Percentiles rank a stretch among this genome's conserved stretches.
Conservation (phyloP, 2,888 invertebrate species). For the Diaperis boleti region DNA sequence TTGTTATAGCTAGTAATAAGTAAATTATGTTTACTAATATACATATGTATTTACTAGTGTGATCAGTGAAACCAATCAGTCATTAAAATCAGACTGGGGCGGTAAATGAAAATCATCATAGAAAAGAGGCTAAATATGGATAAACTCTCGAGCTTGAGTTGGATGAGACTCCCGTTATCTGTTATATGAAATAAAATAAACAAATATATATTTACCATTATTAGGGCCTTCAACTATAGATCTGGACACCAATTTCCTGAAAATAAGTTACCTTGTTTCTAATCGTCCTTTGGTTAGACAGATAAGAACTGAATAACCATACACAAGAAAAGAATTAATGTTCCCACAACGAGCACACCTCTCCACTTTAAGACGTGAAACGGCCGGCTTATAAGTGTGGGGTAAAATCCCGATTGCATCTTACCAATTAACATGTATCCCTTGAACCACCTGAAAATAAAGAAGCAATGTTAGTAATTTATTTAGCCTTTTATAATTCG, state of each 20-base stretch:
- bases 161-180: not conserved
- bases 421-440: not conserved
- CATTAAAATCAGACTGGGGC: slow-evolving; percentile 48
- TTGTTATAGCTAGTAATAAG: not conserved
- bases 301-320: slow-evolving; percentile 53
- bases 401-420: slow-evolving; percentile 46
- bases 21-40: not conserved
- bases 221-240: not conserved
- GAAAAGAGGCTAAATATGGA: not conserved
- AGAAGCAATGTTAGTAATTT: not conserved
- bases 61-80: slow-evolving; percentile 11
- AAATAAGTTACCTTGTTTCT: slow-evolving; percentile 50
- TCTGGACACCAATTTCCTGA: not conserved
- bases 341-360: slow-evolving; percentile 62
- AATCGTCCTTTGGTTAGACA: slow-evolving; percentile 58
- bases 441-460: not conserved
- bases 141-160: too few species aligned
- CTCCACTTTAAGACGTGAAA: slow-evolving; percentile 52
- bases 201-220: not conserved
- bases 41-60: not conserved
- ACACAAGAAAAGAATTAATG: slow-evolving; percentile 59
- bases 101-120: slow-evolving; percentile 45
- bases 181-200: not conserved
- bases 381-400: slow-evolving; percentile 62
- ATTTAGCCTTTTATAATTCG: not conserved